phyloP scores from a whole-genome alignment of 2,888 invertebrate species.

The Clunio marinus region DNA sequence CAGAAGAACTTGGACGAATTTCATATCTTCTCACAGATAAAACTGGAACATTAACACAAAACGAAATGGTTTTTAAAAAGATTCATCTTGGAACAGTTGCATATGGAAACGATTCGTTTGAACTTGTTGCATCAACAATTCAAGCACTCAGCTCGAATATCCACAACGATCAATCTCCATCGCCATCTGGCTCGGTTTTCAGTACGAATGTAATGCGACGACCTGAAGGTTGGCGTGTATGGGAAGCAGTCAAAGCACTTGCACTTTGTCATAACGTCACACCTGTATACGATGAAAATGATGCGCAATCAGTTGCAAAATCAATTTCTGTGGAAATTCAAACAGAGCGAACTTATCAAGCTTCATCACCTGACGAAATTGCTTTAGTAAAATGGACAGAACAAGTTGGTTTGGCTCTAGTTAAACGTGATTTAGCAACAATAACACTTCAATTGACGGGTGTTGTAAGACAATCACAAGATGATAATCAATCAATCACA shows the following conservation, averaged over 20 bases:
- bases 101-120: conserved; percentile 66
- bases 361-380: conserved; percentile 91
- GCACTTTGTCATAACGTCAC: conserved; percentile 99
- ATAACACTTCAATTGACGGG: conserved; percentile 52
- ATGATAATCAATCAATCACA: conserved; percentile 37
- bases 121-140: conserved; percentile 50
- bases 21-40: conserved; percentile 97
- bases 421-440: conserved; percentile 57
- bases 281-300: conserved; percentile 77
- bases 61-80: conserved; percentile 97
- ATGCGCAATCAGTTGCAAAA: conserved; percentile 49
- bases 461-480: conserved; percentile 37
- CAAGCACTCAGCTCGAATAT: conserved; percentile 44
- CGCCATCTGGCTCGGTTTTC: conserved; percentile 38
- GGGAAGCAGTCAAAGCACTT: conserved; percentile 87
- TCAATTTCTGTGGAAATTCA: conserved; percentile 48
- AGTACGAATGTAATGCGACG: conserved; percentile 56
- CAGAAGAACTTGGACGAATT: conserved; percentile 95
- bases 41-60: conserved; percentile 97
- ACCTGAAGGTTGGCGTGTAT: conserved; percentile 69
- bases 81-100: conserved; percentile 91
- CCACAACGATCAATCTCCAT: conserved; percentile 43
- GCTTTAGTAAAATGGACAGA: conserved; percentile 89
- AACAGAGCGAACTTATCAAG: conserved; percentile 56
- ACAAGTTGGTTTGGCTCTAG: conserved; percentile 63